Evolutionary conservation across 2,888 invertebrate species (phyloP).

Genomic region (Polyommatus icarus): DNA sequence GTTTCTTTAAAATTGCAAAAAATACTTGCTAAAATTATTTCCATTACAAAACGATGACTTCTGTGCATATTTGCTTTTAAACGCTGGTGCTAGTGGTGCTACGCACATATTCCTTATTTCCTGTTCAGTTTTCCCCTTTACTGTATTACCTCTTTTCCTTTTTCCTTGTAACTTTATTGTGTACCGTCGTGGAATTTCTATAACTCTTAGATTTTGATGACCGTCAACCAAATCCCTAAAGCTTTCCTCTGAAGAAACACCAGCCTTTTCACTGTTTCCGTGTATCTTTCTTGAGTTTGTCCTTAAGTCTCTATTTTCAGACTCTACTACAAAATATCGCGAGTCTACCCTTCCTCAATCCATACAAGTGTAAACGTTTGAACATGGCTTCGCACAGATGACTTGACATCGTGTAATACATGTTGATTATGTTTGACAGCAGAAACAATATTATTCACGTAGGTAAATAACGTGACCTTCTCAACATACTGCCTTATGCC

Average conservation of each 20-base stretch:
- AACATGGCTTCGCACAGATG: conserved; percentile 27
- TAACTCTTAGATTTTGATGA: not conserved
- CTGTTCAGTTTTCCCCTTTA: not conserved
- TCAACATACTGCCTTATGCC: not conserved
- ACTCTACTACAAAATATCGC: conserved; percentile 17
- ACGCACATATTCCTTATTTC: not conserved
- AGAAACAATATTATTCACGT: conserved; percentile 17
- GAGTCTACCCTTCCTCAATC: conserved; percentile 26
- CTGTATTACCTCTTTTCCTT: not conserved
- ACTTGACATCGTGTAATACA: conserved; percentile 27
- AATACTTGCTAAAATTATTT: not conserved
- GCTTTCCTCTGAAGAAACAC: not conserved
- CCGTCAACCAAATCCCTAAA: not conserved
- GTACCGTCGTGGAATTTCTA: not conserved
- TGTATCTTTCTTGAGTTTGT: not conserved
- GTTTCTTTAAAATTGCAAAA: not conserved
- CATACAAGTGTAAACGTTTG: conserved; percentile 26
- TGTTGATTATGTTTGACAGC: conserved; percentile 29
- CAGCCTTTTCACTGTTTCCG: not conserved
- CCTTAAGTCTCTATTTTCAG: not conserved
- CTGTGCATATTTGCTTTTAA: not conserved
- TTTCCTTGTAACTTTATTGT: not conserved
- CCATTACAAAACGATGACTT: no score
- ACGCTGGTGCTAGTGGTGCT: not conserved
- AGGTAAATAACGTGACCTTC: conserved; percentile 6